phyloP scores from a whole-genome alignment of 2,113 vertebrate genomes.

The Istiophorus platypterus region DNA sequence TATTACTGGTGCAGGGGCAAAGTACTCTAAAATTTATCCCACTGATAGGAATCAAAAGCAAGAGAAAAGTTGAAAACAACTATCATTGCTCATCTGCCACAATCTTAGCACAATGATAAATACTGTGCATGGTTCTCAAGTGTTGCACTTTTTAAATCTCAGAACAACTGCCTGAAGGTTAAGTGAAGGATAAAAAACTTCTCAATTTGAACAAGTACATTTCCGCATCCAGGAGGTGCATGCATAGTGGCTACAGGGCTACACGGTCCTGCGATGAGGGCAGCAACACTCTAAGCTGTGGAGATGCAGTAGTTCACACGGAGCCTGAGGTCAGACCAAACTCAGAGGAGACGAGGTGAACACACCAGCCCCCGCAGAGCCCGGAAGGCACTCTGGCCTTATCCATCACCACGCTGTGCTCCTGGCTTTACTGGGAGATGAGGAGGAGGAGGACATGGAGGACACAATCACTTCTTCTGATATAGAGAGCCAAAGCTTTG shows the following conservation, averaged over 20 bases:
- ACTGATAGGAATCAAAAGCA: conserved; percentile 31
- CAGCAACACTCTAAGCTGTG: conserved; percentile 32
- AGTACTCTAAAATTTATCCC: conserved; percentile 32
- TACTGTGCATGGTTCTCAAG: background rate
- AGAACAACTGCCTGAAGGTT: conserved; percentile 21
- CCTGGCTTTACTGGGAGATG: conserved; percentile 42
- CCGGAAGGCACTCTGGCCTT: conserved; percentile 45
- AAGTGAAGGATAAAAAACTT: conserved; percentile 24
- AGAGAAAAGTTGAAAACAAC: conserved; percentile 18
- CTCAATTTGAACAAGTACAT: conserved; percentile 9
- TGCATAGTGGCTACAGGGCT: conserved; percentile 39
- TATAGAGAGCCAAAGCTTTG: background rate
- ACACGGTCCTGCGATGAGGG: conserved; percentile 28
- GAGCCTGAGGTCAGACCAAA: conserved; percentile 59
- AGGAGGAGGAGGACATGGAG: conserved; percentile 11
- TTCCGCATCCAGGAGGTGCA: conserved; percentile 24
- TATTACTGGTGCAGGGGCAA: background rate
- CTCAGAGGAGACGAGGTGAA: conserved; percentile 64
- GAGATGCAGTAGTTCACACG: conserved; percentile 54
- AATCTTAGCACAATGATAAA: conserved; percentile 10
- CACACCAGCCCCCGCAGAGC: conserved; percentile 65
- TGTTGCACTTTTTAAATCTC: conserved; percentile 25
- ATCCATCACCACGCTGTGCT: conserved; percentile 60
- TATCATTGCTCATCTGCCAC: background rate
- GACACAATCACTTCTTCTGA: conserved; percentile 15